Evolutionary conservation across 2,113 vertebrate genomes (phyloP).

Genomic region (Leuciscus idus): DNA sequence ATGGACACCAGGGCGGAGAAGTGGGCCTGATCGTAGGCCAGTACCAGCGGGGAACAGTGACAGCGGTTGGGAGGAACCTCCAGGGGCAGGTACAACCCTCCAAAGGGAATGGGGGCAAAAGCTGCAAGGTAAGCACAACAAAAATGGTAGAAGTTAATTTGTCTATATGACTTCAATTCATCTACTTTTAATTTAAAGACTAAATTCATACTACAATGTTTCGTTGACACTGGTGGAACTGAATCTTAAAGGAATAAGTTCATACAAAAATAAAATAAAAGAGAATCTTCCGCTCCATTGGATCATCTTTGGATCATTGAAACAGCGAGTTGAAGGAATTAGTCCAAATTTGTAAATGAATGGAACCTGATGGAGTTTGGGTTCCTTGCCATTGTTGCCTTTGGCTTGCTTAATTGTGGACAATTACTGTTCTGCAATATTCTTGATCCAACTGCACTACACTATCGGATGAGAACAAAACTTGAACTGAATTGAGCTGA

Average conservation of each 20-base stretch:
- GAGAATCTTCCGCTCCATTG: neutral
- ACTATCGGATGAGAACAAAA: too few species aligned
- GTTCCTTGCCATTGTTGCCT: too few species aligned
- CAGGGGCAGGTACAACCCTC: conserved; percentile 95
- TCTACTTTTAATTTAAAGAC: neutral
- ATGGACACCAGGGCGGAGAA: conserved; percentile 98
- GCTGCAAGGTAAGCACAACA: conserved; percentile 74
- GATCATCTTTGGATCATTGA: neutral
- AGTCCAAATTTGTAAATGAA: neutral
- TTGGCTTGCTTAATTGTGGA: too few species aligned
- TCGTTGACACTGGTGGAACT: neutral
- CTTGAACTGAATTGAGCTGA: too few species aligned
- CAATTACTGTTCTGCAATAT: too few species aligned
- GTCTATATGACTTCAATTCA: neutral
- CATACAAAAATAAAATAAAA: neutral
- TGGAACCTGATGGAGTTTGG: too few species aligned
- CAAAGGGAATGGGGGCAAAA: conserved; percentile 95
- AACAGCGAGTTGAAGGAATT: too few species aligned
- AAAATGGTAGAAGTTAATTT: neutral
- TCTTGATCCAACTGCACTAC: too few species aligned
- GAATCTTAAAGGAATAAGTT: neutral
- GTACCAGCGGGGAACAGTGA: conserved; percentile 95
- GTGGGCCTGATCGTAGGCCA: conserved; percentile 98
- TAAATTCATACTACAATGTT: neutral
- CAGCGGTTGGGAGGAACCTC: conserved; percentile 97